phyloP scores from a whole-genome alignment of 1,140 invertebrate species.

The Drosophila ficusphila region DNA sequence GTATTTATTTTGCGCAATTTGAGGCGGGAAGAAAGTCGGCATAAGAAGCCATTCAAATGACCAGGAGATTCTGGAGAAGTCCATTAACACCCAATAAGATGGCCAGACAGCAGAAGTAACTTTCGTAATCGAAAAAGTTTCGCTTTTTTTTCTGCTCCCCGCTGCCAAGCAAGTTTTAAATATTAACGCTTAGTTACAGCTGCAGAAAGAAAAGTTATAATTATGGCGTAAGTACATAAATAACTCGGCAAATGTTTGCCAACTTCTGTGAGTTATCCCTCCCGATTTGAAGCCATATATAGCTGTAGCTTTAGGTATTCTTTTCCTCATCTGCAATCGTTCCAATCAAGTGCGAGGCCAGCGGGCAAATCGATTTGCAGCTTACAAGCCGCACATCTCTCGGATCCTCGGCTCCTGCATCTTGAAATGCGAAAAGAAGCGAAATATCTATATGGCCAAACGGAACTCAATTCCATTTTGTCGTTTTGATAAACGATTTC shows the following conservation, averaged over 20 bases:
- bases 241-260: slow-evolving; percentile 58
- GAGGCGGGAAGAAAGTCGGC: slow-evolving; percentile 41
- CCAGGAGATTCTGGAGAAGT: slow-evolving; percentile 52
- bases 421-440: slow-evolving; percentile 2
- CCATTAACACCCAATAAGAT: slow-evolving; percentile 80
- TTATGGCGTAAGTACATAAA: slow-evolving; percentile 78
- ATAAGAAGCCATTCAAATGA: slow-evolving; percentile 78
- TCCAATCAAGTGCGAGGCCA: slow-evolving; percentile 63
- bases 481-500: slow-evolving; percentile 83
- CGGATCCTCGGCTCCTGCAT: background rate
- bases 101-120: slow-evolving; percentile 44
- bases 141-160: slow-evolving; percentile 21
- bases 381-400: slow-evolving; percentile 38
- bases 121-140: slow-evolving; percentile 79
- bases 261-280: background rate
- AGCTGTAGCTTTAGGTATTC: too few relatives aligned
- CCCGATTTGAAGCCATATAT: background rate
- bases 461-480: slow-evolving; percentile 83
- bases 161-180: slow-evolving; percentile 66
- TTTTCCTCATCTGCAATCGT: slow-evolving; percentile 12
- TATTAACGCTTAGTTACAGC: slow-evolving; percentile 81
- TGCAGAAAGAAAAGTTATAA: slow-evolving; percentile 71
- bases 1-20: slow-evolving; percentile 80
- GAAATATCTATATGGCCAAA: slow-evolving; percentile 39
- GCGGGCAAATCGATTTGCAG: slow-evolving; percentile 81